Evolutionary conservation across 2,888 invertebrate genomes (phyloP), one percentile per base, ranked within the genome.

Genomic region (Leistus spinibarbis): DNA sequence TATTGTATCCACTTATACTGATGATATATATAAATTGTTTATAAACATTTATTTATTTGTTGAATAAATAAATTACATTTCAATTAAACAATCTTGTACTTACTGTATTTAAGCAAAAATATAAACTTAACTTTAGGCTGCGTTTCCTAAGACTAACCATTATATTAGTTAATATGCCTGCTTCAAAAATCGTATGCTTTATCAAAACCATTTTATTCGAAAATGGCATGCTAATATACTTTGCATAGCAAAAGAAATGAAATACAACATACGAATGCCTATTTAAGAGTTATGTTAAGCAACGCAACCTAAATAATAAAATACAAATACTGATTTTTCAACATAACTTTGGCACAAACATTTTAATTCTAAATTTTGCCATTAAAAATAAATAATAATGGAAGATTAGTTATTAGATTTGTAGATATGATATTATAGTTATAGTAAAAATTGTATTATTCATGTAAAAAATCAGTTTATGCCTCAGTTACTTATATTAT

Each of bases 301-400:
- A 57, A 73, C 66, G 57, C 60, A 69, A 67, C 53, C 17, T 53
- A 67, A 73, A 60, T 72, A 72, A 66, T 40, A 60, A 67, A 71
- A 65, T 72, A 72, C 65, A 66, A 65, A 24, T 65, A 22, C 16
- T 64, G 27, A 23, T 64, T 22, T 23, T 23, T n/a, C 3, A 64
- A 54, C 19, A 62, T 73, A 73, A 73, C 73, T 73, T 73, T 73
- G 73, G 73, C 73, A 73, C 73, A 73, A 73, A 73, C 73, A 73
- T 73, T 62, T 40, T 27, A 19, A 73, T 73, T 62, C 27, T 27
- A 19, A n/a, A 62, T 69, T 69, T 60, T 40, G 60, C 57, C 10
- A 54, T 24, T 27, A 54, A 68, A 68, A 64, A 17, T 68, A 27
- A 24, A 56, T 56, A 56, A 54, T 56, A 68, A 20, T 68, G 40